A percentile compares a stretch with the other conserved stretches of the same genome.
phyloP scores from a whole-genome alignment of 2,888 invertebrate genomes.

The Cerastoderma edule region DNA sequence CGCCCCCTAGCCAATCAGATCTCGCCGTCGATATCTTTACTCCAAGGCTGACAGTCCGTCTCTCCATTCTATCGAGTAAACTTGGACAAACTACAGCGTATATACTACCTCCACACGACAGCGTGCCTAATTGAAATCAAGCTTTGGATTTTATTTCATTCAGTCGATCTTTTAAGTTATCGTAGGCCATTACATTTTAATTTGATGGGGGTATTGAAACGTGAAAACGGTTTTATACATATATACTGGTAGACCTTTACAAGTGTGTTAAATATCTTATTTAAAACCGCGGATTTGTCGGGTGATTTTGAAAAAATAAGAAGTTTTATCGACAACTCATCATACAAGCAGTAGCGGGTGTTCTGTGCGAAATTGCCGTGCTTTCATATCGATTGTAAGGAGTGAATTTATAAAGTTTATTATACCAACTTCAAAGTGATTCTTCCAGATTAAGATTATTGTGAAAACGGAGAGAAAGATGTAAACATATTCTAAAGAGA shows the following conservation, averaged over 20 bases:
- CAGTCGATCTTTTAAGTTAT: background rate
- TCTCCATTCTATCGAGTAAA: constrained; percentile 3
- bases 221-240: constrained; percentile 23
- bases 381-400: no score
- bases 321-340: no score
- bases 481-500: no score
- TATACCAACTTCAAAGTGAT: no score
- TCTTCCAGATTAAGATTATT: no score
- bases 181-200: constrained; percentile 18
- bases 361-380: no score
- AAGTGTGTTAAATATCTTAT: constrained; percentile 16
- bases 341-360: no score
- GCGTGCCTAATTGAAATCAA: constrained; percentile 20
- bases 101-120: constrained; percentile 15
- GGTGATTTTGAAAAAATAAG: no score
- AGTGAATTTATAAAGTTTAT: no score
- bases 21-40: constrained; percentile 12
- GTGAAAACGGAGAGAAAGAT: no score
- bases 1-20: constrained; percentile 41
- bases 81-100: background rate
- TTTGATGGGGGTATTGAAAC: constrained; percentile 20
- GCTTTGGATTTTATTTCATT: constrained; percentile 16
- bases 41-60: background rate
- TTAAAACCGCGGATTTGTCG: no score
- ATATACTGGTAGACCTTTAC: constrained; percentile 7